These are phyloP conservation scores for Planiliza haematocheilus DNA, from an alignment of 2,113 vertebrate genomes.

Conservation along the genomic window DNA sequence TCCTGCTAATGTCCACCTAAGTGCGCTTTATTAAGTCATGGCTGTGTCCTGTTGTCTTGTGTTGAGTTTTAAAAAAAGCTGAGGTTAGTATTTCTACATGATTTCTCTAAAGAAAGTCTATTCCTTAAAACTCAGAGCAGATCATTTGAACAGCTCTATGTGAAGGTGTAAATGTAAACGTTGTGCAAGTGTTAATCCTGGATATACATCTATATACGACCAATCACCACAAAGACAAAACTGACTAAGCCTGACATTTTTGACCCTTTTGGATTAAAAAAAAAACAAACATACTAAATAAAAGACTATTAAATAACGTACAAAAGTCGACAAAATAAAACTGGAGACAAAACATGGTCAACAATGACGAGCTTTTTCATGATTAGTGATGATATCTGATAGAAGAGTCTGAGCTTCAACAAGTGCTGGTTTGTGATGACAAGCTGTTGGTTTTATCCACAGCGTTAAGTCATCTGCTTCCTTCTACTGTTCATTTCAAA, in stretches of 20 bases:
- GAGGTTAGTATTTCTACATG: slow-evolving; percentile 26
- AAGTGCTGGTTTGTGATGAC: slow-evolving; percentile 33
- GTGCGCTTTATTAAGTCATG: slow-evolving; percentile 19
- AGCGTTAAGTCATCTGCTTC: slow-evolving; percentile 75
- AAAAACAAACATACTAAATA: slow-evolving; percentile 7
- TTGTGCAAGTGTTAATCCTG: slow-evolving; percentile 52
- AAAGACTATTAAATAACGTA: slow-evolving; percentile 55
- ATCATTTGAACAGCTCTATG: neutral
- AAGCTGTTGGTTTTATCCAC: neutral
- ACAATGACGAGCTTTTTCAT: neutral
- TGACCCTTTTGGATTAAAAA: slow-evolving; percentile 53
- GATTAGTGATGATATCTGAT: slow-evolving; percentile 7
- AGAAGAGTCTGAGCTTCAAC: slow-evolving; percentile 7
- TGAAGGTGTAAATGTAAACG: slow-evolving; percentile 60
- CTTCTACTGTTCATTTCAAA: slow-evolving; percentile 92
- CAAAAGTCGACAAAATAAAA: slow-evolving; percentile 26
- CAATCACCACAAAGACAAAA: slow-evolving; percentile 31
- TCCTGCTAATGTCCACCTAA: neutral
- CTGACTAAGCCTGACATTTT: slow-evolving; percentile 3
- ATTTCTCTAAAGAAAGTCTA: neutral
- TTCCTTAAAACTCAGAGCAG: neutral
- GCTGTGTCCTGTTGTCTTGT: neutral
- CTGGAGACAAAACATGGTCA: slow-evolving; percentile 8
- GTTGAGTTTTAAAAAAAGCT: slow-evolving; percentile 1
- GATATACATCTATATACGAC: slow-evolving; percentile 5